phyloP scores from a whole-genome alignment of 2,113 vertebrate genomes.

The Circaetus cinerascens region DNA sequence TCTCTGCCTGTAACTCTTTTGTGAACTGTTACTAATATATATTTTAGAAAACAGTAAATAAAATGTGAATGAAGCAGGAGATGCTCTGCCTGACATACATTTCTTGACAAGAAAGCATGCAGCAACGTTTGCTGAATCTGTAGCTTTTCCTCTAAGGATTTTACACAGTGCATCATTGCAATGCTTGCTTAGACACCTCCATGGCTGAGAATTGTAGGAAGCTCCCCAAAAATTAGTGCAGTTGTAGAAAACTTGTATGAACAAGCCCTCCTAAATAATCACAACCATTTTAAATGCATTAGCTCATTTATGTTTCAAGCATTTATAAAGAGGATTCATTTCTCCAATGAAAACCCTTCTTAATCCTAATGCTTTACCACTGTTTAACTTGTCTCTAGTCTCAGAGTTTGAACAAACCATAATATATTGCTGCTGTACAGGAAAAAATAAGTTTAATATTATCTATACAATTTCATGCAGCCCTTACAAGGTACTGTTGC shows the following conservation, averaged over 20 bases:
- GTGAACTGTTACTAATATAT: background rate
- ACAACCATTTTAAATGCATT: background rate
- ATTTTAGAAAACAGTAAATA: constrained; percentile 10
- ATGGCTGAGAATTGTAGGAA: background rate
- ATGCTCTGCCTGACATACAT: background rate
- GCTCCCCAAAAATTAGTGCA: background rate
- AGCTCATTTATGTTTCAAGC: background rate
- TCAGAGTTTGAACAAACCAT: background rate
- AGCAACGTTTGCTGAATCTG: background rate
- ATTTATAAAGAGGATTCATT: background rate
- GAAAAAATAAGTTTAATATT: background rate
- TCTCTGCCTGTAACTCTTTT: background rate
- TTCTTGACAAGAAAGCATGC: background rate
- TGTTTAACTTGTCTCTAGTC: background rate
- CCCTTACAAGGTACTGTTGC: background rate
- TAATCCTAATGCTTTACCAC: background rate
- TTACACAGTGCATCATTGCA: background rate
- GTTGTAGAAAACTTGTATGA: background rate
- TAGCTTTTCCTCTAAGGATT: background rate
- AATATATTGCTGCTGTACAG: background rate
- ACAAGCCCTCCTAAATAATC: background rate
- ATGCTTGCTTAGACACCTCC: background rate
- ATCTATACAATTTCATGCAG: background rate
- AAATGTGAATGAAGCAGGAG: background rate
- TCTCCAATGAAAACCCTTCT: background rate